A percentile compares a stretch with the other conserved stretches of the same genome.
These are phyloP conservation scores for Elgaria multicarinata DNA, from an alignment of 2,113 vertebrate species.

Conservation along the genomic window DNA sequence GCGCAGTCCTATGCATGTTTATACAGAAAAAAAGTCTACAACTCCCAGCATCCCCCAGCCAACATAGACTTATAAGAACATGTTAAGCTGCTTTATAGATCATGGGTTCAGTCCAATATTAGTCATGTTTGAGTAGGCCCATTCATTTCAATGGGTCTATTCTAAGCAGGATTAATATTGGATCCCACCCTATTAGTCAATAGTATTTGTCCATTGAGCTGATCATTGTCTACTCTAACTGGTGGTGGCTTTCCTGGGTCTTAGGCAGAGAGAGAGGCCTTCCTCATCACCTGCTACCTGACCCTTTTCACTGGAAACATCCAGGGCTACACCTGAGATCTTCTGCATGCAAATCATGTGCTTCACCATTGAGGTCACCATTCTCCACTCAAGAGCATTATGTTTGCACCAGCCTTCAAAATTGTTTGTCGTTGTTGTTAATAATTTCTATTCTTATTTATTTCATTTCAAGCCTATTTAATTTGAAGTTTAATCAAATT, in stretches of 20 bases:
- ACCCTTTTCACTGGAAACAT: neutral
- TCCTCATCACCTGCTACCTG: neutral
- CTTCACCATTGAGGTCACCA: neutral
- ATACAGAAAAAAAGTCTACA: no score
- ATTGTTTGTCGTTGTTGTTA: no score
- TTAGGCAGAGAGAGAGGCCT: neutral
- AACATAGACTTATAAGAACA: neutral
- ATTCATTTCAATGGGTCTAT: no score
- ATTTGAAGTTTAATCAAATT: neutral
- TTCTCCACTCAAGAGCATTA: neutral
- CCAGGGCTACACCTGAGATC: neutral
- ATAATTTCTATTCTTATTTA: no score
- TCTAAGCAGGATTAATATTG: no score
- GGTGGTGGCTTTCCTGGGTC: neutral
- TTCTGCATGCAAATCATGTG: neutral
- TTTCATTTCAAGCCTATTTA: no score
- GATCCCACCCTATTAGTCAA: neutral
- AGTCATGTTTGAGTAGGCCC: no score
- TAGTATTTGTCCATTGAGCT: neutral
- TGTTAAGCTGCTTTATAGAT: neutral
- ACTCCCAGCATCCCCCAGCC: no score
- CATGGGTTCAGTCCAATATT: no score
- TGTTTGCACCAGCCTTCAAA: neutral
- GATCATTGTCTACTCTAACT: neutral
- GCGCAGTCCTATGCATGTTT: no score